Evolutionary conservation across 2,888 invertebrate genomes (phyloP), one percentile per base, ranked within the genome.

Genomic region (Amblyteles armatorius): DNA sequence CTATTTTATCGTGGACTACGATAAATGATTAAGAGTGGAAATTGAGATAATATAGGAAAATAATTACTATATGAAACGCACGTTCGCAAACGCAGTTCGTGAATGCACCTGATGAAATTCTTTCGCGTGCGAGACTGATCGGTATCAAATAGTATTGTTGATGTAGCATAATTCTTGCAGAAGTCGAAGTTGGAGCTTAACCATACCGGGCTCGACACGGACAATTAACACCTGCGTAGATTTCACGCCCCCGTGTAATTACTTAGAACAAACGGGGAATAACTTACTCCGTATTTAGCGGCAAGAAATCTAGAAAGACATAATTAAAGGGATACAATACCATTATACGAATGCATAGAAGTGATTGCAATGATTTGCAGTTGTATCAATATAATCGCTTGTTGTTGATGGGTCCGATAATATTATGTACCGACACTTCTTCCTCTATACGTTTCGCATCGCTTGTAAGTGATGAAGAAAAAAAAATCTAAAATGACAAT

Each of bases 331-430:
- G 22, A 22, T 57, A 40, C 40, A 50, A 81, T 60, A 48, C 6
- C 44, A 36, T 29, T 55, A 13, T 7, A 26, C n/a, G 26, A 76
- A 52, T 44, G 65, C 19, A 11, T 52, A 33, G 44, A 50, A 69
- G 55, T 73, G 67, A 52, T 76, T 71, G 76, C 80, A 77, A 76
- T 72, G 52, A 83, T 71, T 71, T 16, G 44, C 71, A n/a, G 9
- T 44, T 79, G 63, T 50, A 57, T 13, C 4, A 22, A 57, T 9
- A 57, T 13, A 57, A 57, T 26, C 26, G 26, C 9, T 5, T 9
- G 11, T 57, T 26, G 4, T 48, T 4, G 16, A 48, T 4, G 16
- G 16, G 16, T 48, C 16, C 44, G 16, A 48, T 48, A 48, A 16
- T 48, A 48, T 4, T 48, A 16, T 48, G 44, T 4, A 4, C 40